Base-by-base conservation (phyloP, 2,113 vertebrate genomes). In the Cryptomyrus ogoouensis region DNA sequence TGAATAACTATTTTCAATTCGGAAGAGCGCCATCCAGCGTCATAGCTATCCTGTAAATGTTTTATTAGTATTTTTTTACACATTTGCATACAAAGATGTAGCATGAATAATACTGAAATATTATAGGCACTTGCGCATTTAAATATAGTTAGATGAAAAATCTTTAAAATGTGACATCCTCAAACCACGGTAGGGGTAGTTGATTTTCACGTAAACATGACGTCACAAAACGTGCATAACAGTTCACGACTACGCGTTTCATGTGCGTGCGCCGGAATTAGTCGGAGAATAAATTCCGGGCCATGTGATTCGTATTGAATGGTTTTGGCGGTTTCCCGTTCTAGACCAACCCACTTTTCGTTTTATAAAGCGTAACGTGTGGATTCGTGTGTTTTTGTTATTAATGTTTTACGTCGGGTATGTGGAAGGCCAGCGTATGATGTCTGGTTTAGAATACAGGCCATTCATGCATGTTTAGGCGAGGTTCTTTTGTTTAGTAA, bases 241-340 rank as follows among this genome's bases (percentile, higher is more conserved):
- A 19, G 19, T 21, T 21, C 5, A 58, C 56, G 56, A 24, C 19
- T 24, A 24, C 35, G 35, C 39, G 9, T 13, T 24, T 31, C 0
- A n/a, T 3, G 10, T 88, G 24, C 15, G 21, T 3, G n/a, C 12
- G 4, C 46, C 88, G 91, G 92, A 90, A 44, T 77, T 66, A 21
- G 21, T 27, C 35, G 27, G 2, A 2, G 3, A 21, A 87, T 86
- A 89, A 58, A 7, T 90, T 93, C 91, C 91, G 13, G 90, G 86
- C 39, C 42, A 80, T 19, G 47, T 0, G 17, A 46, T 0, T 89
- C 17, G 87, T 42, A 90, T 93, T 90, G 47, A 91, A 93, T 92
- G 39, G 88, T 86, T 91, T 93, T 93, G 93, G 93, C 93, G 93
- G 93, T 92, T 93, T 89, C n/a, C 50, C 21, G 66, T 83, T 87